Base-by-base conservation (phyloP, 2,113 vertebrate species). In the Dinomys branickii region DNA sequence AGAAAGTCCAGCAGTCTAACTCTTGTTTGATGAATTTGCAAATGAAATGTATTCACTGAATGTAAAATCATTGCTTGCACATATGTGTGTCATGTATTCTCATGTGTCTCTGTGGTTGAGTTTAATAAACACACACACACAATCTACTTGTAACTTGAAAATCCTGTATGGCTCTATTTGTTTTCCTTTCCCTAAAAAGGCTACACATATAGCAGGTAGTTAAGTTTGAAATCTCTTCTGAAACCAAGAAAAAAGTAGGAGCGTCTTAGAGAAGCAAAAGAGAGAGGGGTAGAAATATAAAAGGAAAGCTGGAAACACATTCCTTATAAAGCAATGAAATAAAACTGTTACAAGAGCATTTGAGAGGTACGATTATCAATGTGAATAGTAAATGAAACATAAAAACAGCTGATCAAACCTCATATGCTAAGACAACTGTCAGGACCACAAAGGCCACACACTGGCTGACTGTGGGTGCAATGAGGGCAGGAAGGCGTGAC, bases 241-340 rank as follows among this genome's bases (percentile, higher is more conserved):
- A 94, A 44, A 75, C 73, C 35, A 65, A 83, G 54, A 63, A 77
- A 90, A 91, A 77, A 75, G 2, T 19, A 35, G 5, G 44, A 88
- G 35, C 11, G n/a, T 94, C n/a, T 82, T 83, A 65, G 22, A 58
- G 26, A 96, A 80, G 38, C 13, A 88, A 92, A 96, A 81, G 2
- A 61, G 24, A 65, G 35, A 30, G 50, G 69, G 33, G 26, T 75
- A 54, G 26, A 78, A 41, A 73, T 65, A 63, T 12, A 94, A 58
- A 94, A 95, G 20, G 81, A 95, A 95, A 75, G 38, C 50, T 75
- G 67, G 61, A 94, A 94, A 94, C 63, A 69, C 17, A 85, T 69
- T 86, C 24, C 24, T 44, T 52, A 41, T 14, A 38, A 93, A 92
- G 14, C 50, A 84, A n/a, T 87, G 47, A 95, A 95, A 77, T 90